Conservation (phyloP, 2,113 vertebrate genomes). For the Daboia siamensis region DNA sequence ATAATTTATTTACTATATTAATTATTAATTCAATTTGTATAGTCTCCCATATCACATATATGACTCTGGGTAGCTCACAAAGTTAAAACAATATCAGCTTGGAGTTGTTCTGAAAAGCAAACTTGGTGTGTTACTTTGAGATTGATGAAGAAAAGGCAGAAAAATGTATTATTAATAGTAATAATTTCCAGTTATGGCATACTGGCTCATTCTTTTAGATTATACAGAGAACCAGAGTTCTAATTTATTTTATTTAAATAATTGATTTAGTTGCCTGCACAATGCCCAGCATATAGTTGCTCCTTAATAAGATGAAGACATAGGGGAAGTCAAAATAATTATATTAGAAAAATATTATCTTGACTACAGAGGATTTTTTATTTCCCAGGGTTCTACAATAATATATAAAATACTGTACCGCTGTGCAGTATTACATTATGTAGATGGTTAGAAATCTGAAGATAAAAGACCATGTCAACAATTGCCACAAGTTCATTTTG, state of each 20-base stretch:
- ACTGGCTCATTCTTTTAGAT: neutral
- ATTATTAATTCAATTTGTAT: neutral
- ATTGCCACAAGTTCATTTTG: neutral
- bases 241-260: neutral
- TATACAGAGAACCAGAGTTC: neutral
- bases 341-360: neutral
- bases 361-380: neutral
- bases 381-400: neutral
- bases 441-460: neutral
- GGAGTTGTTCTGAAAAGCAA: neutral
- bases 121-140: neutral
- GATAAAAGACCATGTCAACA: constrained; percentile 15
- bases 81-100: neutral
- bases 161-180: neutral
- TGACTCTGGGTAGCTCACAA: neutral
- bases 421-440: neutral
- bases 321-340: neutral
- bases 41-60: neutral
- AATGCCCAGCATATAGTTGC: neutral
- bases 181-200: neutral
- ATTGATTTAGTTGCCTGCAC: neutral
- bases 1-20: neutral
- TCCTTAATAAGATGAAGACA: neutral
- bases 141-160: neutral
- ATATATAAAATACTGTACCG: neutral